Evolutionary conservation across 2,888 invertebrate genomes (phyloP).

Genomic region (Cyclophora punctaria): DNA sequence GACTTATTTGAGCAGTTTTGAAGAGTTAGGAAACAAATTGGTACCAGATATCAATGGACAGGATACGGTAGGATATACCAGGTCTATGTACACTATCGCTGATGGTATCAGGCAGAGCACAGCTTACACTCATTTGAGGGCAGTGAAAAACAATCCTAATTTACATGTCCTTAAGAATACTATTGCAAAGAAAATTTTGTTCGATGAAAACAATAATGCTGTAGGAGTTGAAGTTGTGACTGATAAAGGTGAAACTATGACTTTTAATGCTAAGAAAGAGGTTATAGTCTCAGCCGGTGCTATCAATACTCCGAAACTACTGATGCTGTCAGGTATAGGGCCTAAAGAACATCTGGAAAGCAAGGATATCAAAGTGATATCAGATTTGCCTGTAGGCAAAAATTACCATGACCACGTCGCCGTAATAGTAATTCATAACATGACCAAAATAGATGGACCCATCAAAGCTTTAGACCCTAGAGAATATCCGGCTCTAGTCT

Average conservation of each 20-base stretch:
- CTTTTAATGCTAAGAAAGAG: slow-evolving; percentile 27
- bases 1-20: slow-evolving; percentile 35
- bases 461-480: slow-evolving; percentile 7
- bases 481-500: slow-evolving; percentile 45
- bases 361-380: slow-evolving; percentile 25
- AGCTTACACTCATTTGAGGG: slow-evolving; percentile 27
- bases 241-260: slow-evolving; percentile 14
- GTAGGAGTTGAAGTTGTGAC: slow-evolving; percentile 24
- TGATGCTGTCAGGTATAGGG: slow-evolving; percentile 42
- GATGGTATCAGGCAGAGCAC: slow-evolving; percentile 26
- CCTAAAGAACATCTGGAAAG: slow-evolving; percentile 29
- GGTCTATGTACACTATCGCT: slow-evolving; percentile 15
- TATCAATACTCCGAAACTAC: slow-evolving; percentile 32
- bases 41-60: slow-evolving; percentile 29
- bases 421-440: slow-evolving; percentile 16
- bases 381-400: slow-evolving; percentile 35
- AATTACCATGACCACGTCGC: slow-evolving; percentile 32
- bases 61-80: slow-evolving; percentile 35
- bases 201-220: slow-evolving; percentile 32
- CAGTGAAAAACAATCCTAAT: slow-evolving; percentile 24
- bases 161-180: slow-evolving; percentile 30
- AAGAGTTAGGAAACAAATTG: slow-evolving; percentile 46
- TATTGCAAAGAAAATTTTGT: slow-evolving; percentile 28
- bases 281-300: slow-evolving; percentile 39
- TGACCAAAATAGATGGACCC: slow-evolving; percentile 9